Conservation (phyloP, 2,113 vertebrate species). For the Phainopepla nitens region DNA sequence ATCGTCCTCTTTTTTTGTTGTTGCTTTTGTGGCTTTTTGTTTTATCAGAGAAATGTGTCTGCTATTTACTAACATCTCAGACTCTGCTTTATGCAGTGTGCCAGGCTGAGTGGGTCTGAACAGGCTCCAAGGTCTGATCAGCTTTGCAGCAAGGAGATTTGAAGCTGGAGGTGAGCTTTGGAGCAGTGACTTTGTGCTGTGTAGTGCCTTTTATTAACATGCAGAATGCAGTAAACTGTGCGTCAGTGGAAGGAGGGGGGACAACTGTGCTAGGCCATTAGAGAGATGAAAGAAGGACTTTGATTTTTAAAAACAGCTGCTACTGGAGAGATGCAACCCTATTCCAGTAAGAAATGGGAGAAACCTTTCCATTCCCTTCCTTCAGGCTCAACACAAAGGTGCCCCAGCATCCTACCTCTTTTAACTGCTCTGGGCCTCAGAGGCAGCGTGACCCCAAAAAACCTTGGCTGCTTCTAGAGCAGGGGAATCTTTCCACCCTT, state of each 20-base stretch:
- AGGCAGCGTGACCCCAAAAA: not conserved
- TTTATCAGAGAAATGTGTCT: not conserved
- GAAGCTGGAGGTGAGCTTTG: slow-evolving; percentile 30
- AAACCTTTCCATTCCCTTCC: not conserved
- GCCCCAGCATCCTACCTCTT: not conserved
- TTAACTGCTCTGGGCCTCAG: not conserved
- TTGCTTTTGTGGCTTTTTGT: not conserved
- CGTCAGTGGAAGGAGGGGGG: not conserved
- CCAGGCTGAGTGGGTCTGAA: slow-evolving; percentile 15
- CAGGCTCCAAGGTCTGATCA: slow-evolving; percentile 30
- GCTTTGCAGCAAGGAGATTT: slow-evolving; percentile 23
- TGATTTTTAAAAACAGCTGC: not conserved
- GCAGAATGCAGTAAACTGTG: not conserved
- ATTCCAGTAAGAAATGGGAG: not conserved
- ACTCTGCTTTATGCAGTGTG: not conserved
- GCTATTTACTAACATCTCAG: not conserved
- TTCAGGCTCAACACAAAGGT: not conserved
- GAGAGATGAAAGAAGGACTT: not conserved
- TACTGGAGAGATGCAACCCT: not conserved
- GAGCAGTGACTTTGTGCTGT: slow-evolving; percentile 28
- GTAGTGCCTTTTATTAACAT: slow-evolving; percentile 18
- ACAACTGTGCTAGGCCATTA: not conserved
- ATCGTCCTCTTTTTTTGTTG: too few relatives aligned
- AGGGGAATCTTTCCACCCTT: not conserved
- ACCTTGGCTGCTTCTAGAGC: not conserved